phyloP scores from a whole-genome alignment of 2,888 invertebrate species.

The Pachymerium ferrugineum region DNA sequence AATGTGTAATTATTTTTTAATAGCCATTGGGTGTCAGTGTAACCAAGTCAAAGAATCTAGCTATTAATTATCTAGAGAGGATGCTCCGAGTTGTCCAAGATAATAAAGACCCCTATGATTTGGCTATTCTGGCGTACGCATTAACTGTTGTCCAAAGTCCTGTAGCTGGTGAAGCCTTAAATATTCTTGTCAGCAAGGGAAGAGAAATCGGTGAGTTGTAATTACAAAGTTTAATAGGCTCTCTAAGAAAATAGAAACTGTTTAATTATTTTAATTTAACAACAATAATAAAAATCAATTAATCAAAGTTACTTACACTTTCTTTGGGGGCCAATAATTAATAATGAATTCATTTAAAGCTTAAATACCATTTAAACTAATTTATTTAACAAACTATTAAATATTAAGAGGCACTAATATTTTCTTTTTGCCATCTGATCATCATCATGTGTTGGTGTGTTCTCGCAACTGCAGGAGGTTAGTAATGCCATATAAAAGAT shows the following conservation, averaged over 20 bases:
- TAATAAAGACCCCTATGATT: constrained; percentile 70
- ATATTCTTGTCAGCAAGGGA: constrained; percentile 61
- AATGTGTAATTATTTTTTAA: constrained; percentile 34
- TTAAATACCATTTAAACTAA: no score
- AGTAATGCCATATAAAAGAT: not conserved
- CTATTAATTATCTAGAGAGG: constrained; percentile 71
- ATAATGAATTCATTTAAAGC: no score
- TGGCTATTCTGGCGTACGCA: constrained; percentile 84
- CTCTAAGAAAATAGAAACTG: not conserved
- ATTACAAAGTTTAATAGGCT: not conserved
- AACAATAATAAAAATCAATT: no score
- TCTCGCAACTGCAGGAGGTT: constrained; percentile 27
- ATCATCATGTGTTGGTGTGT: constrained; percentile 20
- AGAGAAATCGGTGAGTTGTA: constrained; percentile 58
- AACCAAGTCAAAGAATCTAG: constrained; percentile 67
- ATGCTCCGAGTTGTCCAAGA: constrained; percentile 69
- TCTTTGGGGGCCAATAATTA: no score
- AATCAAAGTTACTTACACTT: no score
- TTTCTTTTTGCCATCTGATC: not conserved
- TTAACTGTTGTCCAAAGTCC: constrained; percentile 75
- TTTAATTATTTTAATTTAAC: no score
- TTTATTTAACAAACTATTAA: not conserved
- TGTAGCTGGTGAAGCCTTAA: constrained; percentile 75
- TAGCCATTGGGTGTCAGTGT: constrained; percentile 63
- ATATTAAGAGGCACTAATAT: constrained; percentile 7